Evolutionary conservation across 2,113 vertebrate species (phyloP).

Genomic region (Carlito syrichta): DNA sequence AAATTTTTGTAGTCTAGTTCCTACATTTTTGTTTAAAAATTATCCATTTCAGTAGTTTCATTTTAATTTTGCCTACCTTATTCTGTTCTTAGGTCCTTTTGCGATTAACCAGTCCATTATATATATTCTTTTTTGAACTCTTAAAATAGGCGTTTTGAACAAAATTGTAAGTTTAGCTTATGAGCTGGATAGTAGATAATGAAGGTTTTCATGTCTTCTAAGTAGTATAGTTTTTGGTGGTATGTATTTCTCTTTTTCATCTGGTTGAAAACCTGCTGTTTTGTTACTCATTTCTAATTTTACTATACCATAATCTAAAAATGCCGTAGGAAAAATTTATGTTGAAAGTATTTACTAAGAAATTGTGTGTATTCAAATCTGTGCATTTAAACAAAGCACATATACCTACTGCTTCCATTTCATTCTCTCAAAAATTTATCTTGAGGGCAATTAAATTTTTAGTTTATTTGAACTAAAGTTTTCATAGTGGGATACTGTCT

Average conservation of each 20-base stretch:
- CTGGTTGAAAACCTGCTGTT: neutral
- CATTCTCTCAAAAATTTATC: constrained; percentile 2
- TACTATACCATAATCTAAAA: neutral
- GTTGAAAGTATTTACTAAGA: constrained; percentile 18
- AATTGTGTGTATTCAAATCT: neutral
- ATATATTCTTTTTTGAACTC: neutral
- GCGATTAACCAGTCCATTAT: neutral
- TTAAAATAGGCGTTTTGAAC: neutral
- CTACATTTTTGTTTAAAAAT: neutral
- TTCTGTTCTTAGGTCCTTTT: neutral
- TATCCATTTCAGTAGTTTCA: neutral
- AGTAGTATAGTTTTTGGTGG: neutral
- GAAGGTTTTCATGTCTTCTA: neutral
- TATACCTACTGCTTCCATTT: neutral
- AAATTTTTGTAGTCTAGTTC: neutral
- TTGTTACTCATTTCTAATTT: neutral
- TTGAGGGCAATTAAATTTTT: neutral
- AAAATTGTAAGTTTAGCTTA: neutral
- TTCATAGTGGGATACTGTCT: neutral
- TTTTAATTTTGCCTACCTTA: neutral
- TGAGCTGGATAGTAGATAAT: neutral
- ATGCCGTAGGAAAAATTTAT: neutral
- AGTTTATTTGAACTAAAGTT: neutral
- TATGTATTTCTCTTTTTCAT: neutral
- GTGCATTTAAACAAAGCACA: constrained; percentile 26